Evolutionary conservation across 2,797 vertebrate genomes (phyloP).

Genomic region (Erpetoichthys calabaricus): DNA sequence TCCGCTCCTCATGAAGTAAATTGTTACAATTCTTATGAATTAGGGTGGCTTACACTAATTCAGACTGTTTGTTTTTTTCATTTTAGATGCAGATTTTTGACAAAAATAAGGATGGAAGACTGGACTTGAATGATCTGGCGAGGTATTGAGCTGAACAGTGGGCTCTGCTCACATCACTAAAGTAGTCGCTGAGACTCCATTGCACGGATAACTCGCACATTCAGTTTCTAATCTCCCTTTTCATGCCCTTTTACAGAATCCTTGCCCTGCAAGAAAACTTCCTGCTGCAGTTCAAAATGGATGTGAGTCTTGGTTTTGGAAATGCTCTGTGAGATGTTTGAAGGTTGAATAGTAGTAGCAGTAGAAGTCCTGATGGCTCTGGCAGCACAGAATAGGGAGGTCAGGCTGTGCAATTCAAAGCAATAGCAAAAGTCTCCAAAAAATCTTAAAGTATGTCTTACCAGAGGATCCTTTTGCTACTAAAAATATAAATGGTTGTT

Average conservation of each 20-base stretch:
- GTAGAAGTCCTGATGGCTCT: too few relatives aligned
- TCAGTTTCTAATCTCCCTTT: not conserved
- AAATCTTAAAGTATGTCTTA: too few relatives aligned
- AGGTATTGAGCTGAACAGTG: constrained; percentile 42
- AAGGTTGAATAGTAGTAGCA: too few relatives aligned
- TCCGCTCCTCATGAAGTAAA: too few relatives aligned
- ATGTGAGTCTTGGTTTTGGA: constrained; percentile 54
- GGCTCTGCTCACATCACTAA: too few relatives aligned
- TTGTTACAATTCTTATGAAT: too few relatives aligned
- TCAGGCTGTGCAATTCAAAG: too few relatives aligned
- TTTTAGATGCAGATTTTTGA: constrained; percentile 94
- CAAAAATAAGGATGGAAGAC: constrained; percentile 83
- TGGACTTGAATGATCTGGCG: constrained; percentile 89
- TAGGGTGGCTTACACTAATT: too few relatives aligned
- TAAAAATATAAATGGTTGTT: not conserved
- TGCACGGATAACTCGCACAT: not conserved
- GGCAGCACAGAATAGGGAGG: too few relatives aligned
- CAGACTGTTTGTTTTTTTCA: not conserved
- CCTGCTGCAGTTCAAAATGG: constrained; percentile 83
- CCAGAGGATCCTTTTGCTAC: too few relatives aligned
- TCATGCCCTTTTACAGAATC: constrained; percentile 53
- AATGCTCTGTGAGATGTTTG: too few relatives aligned
- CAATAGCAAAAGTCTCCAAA: too few relatives aligned
- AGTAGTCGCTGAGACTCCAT: not conserved
- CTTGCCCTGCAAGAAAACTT: constrained; percentile 87